These are phyloP conservation scores for Periophthalmodon schlosseri DNA, from an alignment of 2,113 vertebrate species.

Conservation along the genomic window DNA sequence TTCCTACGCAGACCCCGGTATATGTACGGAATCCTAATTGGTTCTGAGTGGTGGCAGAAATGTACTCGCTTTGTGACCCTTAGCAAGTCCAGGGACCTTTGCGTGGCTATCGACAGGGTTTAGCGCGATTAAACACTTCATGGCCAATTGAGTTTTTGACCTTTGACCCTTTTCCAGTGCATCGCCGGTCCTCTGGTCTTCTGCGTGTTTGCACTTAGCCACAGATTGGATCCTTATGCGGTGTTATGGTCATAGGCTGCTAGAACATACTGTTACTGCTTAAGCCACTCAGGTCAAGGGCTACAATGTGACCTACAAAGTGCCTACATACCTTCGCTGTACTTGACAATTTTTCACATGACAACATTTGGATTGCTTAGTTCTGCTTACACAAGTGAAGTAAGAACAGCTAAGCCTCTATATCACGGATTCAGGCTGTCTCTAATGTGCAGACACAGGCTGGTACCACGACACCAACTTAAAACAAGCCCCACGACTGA, in stretches of 20 bases:
- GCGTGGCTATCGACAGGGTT: slow-evolving; percentile 27
- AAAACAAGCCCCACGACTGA: slow-evolving; percentile 23
- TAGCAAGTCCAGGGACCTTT: slow-evolving; percentile 4
- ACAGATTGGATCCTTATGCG: slow-evolving; percentile 33
- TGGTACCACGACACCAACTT: slow-evolving; percentile 34
- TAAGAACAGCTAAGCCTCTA: slow-evolving; percentile 44
- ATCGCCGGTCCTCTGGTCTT: slow-evolving; percentile 8
- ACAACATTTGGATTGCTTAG: slow-evolving; percentile 11
- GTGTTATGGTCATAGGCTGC: background rate
- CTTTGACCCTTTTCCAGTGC: slow-evolving; percentile 34
- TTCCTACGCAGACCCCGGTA: background rate
- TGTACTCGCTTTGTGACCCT: background rate
- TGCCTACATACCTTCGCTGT: background rate
- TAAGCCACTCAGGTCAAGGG: background rate
- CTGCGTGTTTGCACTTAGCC: slow-evolving; percentile 24
- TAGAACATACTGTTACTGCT: slow-evolving; percentile 28
- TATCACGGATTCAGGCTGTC: slow-evolving; percentile 38
- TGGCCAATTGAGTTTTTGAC: slow-evolving; percentile 17
- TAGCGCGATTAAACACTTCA: slow-evolving; percentile 30
- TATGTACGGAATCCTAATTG: background rate
- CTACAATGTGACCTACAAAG: slow-evolving; percentile 9
- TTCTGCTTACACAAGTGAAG: slow-evolving; percentile 6
- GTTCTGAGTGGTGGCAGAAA: background rate
- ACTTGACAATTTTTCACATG: slow-evolving; percentile 42
- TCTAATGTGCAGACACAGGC: slow-evolving; percentile 35